phyloP scores from a whole-genome alignment of 2,888 invertebrate species.

The Metalampra italica region DNA sequence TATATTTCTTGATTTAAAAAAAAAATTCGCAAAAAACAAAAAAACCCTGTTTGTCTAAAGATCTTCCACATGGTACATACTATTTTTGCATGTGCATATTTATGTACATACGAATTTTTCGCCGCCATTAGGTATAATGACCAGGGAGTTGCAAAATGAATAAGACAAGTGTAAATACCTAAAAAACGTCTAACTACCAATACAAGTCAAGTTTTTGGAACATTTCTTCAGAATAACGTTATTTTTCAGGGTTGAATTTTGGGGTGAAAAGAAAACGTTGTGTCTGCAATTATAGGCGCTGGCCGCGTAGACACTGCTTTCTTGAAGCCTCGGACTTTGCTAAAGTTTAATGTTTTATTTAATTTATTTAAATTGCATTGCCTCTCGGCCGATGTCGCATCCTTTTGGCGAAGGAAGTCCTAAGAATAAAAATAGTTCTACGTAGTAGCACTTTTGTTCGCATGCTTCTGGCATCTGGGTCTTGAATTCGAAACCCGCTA shows the following conservation, averaged over 20 bases:
- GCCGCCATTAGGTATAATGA: too few species aligned
- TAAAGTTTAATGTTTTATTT: not conserved
- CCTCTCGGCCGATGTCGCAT: too few species aligned
- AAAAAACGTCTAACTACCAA: not conserved
- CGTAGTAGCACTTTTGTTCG: too few species aligned
- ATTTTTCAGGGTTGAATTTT: slow-evolving; percentile 4
- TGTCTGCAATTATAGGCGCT: slow-evolving; percentile 1
- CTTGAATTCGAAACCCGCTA: too few species aligned
- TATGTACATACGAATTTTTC: too few species aligned
- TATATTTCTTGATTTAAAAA: not conserved
- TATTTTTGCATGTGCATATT: too few species aligned
- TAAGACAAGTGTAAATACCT: too few species aligned
- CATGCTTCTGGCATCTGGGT: too few species aligned
- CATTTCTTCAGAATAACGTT: not conserved
- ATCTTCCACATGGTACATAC: too few species aligned
- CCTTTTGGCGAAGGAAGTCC: too few species aligned
- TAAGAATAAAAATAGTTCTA: too few species aligned
- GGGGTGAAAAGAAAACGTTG: not conserved
- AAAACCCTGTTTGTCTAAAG: too few species aligned
- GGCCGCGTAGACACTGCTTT: not conserved
- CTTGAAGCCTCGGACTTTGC: not conserved
- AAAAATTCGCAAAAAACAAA: not conserved
- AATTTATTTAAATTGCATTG: not conserved
- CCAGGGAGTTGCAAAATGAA: not conserved
- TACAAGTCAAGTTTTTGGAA: not conserved